A percentile compares a stretch with the other conserved stretches of the same genome.
Conservation (phyloP, 2,888 invertebrate species). For the Hydropsyche betteni region DNA sequence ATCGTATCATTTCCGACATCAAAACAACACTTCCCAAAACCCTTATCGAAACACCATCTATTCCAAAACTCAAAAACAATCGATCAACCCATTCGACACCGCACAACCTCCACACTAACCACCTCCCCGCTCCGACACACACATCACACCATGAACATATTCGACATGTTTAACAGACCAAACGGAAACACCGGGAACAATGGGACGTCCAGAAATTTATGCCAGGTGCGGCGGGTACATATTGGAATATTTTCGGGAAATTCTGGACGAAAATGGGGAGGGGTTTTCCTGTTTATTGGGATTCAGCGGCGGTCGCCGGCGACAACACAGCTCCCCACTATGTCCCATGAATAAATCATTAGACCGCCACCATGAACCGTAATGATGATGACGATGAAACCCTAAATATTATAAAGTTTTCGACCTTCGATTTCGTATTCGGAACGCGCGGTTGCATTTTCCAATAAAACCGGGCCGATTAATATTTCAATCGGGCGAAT, state of each 20-base stretch:
- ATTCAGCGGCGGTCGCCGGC: conserved; percentile 18
- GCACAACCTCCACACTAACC: no score
- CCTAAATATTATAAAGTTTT: conserved; percentile 16
- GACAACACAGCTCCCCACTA: conserved; percentile 1
- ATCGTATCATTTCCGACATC: no score
- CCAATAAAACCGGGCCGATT: conserved; percentile 19
- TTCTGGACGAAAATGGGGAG: neutral
- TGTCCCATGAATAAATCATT: conserved; percentile 33
- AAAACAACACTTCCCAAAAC: no score
- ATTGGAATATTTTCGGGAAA: conserved; percentile 21
- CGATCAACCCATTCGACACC: no score
- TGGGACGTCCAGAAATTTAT: conserved; percentile 17
- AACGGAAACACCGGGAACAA: no score
- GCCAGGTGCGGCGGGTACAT: neutral
- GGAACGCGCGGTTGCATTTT: conserved; percentile 1
- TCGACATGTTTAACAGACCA: no score
- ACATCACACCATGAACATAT: no score
- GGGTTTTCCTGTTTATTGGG: conserved; percentile 33
- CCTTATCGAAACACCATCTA: no score
- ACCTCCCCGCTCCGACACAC: no score
- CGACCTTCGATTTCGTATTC: neutral
- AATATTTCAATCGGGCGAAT: conserved; percentile 19
- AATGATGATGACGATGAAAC: neutral
- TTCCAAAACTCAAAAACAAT: no score
- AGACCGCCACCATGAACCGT: conserved; percentile 3